Percentiles rank a stretch among this genome's conserved stretches.
These are phyloP conservation scores for Neodiprion pinetum DNA, from an alignment of 1,140 invertebrate species.

Conservation along the genomic window DNA sequence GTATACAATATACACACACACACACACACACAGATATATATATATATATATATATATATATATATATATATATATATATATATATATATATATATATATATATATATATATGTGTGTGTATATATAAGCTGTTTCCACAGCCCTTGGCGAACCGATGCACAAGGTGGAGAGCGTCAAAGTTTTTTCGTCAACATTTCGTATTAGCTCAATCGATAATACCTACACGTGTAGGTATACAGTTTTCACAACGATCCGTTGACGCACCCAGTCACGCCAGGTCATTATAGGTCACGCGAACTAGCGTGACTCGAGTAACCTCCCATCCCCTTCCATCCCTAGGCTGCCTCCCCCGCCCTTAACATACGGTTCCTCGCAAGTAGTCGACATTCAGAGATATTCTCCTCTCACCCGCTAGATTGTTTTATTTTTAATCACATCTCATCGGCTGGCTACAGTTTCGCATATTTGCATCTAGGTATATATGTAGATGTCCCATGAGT, in stretches of 20 bases:
- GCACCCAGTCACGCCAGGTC: background rate
- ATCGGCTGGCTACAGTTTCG: background rate
- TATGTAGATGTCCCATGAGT: background rate
- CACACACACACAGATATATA: no score
- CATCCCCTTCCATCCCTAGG: background rate
- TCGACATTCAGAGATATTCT: conserved; percentile 21
- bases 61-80: no score
- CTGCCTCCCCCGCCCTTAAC: background rate
- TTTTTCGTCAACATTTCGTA: background rate
- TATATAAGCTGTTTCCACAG: no score
- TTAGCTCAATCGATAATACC: background rate
- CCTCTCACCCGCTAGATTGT: conserved; percentile 5
- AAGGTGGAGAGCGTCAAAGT: background rate
- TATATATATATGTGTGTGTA: no score
- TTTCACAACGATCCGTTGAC: background rate
- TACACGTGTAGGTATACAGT: background rate
- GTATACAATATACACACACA: no score
- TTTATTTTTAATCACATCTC: conserved; percentile 12
- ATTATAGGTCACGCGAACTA: conserved; percentile 24
- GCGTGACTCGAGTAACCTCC: conserved; percentile 23
- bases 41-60: no score
- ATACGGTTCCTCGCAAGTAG: conserved; percentile 4
- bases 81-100: no score
- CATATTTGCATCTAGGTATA: no score
- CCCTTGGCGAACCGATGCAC: no score